Conservation (phyloP, 2,797 vertebrate genomes). For the Eulemur mongoz region DNA sequence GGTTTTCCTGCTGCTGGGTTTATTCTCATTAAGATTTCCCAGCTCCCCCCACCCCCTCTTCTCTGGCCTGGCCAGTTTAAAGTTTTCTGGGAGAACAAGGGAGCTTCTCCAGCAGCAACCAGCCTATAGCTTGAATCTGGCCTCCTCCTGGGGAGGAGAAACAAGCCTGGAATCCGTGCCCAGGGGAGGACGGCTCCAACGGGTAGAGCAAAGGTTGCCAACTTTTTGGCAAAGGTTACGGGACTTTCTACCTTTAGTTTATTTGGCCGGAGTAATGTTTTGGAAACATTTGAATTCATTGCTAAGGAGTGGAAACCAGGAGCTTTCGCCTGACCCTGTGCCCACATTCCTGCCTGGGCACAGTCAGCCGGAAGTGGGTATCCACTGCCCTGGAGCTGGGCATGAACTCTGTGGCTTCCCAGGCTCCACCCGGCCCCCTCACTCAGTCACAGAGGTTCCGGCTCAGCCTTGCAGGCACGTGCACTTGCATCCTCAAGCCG, state of each 20-base stretch:
- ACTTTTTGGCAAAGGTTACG: neutral
- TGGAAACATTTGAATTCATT: neutral
- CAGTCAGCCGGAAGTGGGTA: neutral
- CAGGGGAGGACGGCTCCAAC: fast-evolving
- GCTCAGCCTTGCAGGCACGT: neutral
- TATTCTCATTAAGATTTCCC: neutral
- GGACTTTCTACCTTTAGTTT: neutral
- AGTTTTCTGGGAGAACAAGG: neutral
- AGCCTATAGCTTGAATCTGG: neutral
- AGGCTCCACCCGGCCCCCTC: neutral
- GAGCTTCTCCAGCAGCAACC: neutral
- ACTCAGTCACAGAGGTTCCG: neutral
- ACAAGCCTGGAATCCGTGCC: neutral
- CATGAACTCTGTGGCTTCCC: neutral
- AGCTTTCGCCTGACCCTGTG: neutral
- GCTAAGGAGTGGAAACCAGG: neutral
- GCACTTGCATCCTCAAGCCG: neutral
- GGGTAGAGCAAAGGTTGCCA: neutral
- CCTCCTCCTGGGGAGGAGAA: neutral
- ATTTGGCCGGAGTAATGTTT: neutral
- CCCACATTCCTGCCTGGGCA: neutral
- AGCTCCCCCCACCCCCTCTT: no score
- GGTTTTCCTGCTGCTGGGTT: neutral
- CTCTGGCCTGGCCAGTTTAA: neutral
- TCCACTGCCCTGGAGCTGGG: fast-evolving